phyloP scores from a whole-genome alignment of 2,888 invertebrate genomes.

The Macaria notata region DNA sequence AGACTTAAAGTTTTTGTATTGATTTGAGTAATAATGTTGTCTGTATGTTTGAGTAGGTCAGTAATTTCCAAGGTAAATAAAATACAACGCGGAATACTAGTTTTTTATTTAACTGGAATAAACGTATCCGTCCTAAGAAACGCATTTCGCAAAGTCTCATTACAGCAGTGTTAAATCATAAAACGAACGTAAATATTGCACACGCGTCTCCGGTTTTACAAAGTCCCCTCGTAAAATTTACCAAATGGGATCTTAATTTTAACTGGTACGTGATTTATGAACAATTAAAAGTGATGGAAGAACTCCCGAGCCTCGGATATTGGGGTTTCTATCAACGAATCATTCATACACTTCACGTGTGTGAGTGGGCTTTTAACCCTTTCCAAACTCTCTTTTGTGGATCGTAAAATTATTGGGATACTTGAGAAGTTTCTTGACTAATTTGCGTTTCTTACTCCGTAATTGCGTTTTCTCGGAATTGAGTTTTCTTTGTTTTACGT shows the following conservation, averaged over 20 bases:
- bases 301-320: constrained; percentile 41
- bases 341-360: constrained; percentile 34
- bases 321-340: constrained; percentile 40
- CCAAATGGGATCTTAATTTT: constrained; percentile 54
- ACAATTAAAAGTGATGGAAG: constrained; percentile 54
- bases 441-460: constrained; percentile 9
- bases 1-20: no score
- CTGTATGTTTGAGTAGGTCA: no score
- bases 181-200: constrained; percentile 43
- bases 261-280: constrained; percentile 56
- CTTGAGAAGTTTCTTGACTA: constrained; percentile 22
- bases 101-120: no score
- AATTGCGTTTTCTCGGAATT: constrained; percentile 21
- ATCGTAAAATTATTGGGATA: constrained; percentile 23
- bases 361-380: constrained; percentile 21
- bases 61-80: no score
- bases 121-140: background rate
- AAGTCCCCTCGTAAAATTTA: constrained; percentile 55
- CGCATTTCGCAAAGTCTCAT: constrained; percentile 13
- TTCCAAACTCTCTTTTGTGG: constrained; percentile 11
- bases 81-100: no score
- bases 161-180: constrained; percentile 41
- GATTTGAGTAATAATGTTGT: no score
- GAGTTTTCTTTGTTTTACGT: constrained; percentile 7
- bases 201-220: constrained; percentile 45